Evolutionary conservation across 2,113 vertebrate species (phyloP).

Genomic region (Picathartes gymnocephalus): DNA sequence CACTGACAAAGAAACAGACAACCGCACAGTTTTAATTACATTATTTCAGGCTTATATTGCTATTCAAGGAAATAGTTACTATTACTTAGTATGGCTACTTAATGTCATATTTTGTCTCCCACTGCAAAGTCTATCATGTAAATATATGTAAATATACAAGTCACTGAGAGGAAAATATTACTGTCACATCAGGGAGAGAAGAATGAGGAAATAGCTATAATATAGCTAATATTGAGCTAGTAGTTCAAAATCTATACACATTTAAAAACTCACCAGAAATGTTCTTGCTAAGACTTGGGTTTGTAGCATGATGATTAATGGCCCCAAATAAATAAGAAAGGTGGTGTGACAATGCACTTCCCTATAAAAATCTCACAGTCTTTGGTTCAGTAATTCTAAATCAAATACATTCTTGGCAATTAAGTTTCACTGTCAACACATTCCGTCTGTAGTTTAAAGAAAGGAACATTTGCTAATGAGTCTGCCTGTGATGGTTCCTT

Average conservation of each 20-base stretch:
- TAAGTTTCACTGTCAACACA: conserved; percentile 21
- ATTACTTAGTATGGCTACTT: background rate
- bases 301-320: background rate
- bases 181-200: background rate
- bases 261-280: background rate
- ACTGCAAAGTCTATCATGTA: no score
- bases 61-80: background rate
- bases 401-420: conserved; percentile 12
- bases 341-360: background rate
- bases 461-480: conserved; percentile 19
- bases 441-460: conserved; percentile 21
- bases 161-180: background rate
- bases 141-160: no score
- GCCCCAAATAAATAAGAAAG: background rate
- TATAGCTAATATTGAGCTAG: no score
- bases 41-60: background rate
- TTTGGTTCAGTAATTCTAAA: conserved; percentile 32
- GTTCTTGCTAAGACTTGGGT: background rate
- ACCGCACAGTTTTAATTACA: background rate
- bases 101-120: background rate
- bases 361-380: background rate
- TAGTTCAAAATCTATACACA: background rate
- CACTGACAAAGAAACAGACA: background rate
- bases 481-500: background rate
- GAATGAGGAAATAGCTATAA: background rate